A percentile compares a stretch with the other conserved stretches of the same genome.
Evolutionary conservation across 2,888 invertebrate genomes (phyloP).

Genomic region (Ormyrus labotus): DNA sequence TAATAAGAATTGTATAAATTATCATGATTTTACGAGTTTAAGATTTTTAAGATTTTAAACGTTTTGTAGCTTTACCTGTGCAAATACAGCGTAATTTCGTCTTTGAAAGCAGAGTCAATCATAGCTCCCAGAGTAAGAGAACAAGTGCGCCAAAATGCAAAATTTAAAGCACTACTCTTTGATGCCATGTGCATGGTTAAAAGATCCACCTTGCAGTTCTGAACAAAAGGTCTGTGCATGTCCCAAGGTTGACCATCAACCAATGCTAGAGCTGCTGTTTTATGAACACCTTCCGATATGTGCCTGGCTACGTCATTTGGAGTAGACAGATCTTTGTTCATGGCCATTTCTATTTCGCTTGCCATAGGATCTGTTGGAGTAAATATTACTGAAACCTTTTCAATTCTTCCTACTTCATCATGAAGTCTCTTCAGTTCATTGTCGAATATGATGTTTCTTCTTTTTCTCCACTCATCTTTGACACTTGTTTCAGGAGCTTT

Average conservation of each 20-base stretch:
- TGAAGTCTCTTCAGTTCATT: constrained; percentile 86
- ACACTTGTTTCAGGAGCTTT: neutral
- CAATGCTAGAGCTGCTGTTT: constrained; percentile 84
- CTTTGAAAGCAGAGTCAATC: constrained; percentile 87
- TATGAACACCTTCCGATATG: constrained; percentile 66
- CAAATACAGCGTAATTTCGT: constrained; percentile 84
- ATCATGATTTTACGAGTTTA: too few species aligned
- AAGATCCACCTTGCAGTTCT: constrained; percentile 69
- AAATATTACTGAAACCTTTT: constrained; percentile 93
- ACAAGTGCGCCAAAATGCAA: constrained; percentile 95
- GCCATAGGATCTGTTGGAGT: constrained; percentile 79
- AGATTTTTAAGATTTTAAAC: neutral
- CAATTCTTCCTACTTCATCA: constrained; percentile 87
- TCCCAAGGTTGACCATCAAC: constrained; percentile 92
- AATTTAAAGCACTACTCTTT: constrained; percentile 82
- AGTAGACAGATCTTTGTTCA: constrained; percentile 95
- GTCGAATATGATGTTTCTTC: constrained; percentile 85
- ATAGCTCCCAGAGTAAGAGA: constrained; percentile 92
- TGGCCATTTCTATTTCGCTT: constrained; percentile 85
- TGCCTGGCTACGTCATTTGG: constrained; percentile 89
- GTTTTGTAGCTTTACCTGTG: constrained; percentile 75
- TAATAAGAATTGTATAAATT: too few species aligned
- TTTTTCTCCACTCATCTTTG: constrained; percentile 76
- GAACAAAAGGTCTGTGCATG: constrained; percentile 89
- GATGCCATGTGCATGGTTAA: constrained; percentile 76